Base-by-base conservation (phyloP, 2,888 invertebrate species). In the Calameuta pallipes region DNA sequence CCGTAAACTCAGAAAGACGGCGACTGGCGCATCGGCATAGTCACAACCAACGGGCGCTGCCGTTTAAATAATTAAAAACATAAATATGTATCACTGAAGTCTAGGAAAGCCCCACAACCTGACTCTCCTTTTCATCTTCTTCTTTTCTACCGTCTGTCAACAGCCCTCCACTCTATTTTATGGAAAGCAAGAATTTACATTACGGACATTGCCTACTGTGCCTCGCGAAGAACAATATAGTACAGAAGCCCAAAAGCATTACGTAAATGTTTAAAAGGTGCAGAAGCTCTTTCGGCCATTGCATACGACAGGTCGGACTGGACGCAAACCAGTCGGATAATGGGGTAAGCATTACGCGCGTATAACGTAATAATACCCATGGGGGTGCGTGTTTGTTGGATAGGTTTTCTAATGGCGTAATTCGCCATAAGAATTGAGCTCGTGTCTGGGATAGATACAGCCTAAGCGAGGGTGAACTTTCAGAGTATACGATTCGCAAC, bases 21-120 rank as follows among this genome's bases (percentile, higher is more conserved):
- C 56, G 56, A 6, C 23, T 23, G 15, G 15, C 34, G 74, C 2
- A 34, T 35, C 74, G 34, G 6, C 34, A 33, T 35, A 11, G 74
- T 30, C 23, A 23, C 23, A 6, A 56, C 56, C 23, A 9, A 56
- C 23, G 23, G 23, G 23, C 23, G 6, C 23, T 23, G 9, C 56
- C 56, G 56, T 23, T n/a, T 74, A 35, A 74, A 74, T 74, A 74
- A 74, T 74, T 35, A 11, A 3, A n/a, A 74, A 35, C 74, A 74
- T 74, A 74, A 74, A 74, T 74, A 74, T 74, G 74, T 74, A 74
- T 74, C 37, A 9, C 9, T 1, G 56, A 23, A 56, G 9, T 56
- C 56, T 56, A 23, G 9, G 23, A 56, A 56, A 56, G 56, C 9
- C 23, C 56, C 9, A 9, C 23, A 23, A 23, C 56, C 56, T 56